Conservation (phyloP, 2,797 vertebrate genomes). For the Thunnus albacares region DNA sequence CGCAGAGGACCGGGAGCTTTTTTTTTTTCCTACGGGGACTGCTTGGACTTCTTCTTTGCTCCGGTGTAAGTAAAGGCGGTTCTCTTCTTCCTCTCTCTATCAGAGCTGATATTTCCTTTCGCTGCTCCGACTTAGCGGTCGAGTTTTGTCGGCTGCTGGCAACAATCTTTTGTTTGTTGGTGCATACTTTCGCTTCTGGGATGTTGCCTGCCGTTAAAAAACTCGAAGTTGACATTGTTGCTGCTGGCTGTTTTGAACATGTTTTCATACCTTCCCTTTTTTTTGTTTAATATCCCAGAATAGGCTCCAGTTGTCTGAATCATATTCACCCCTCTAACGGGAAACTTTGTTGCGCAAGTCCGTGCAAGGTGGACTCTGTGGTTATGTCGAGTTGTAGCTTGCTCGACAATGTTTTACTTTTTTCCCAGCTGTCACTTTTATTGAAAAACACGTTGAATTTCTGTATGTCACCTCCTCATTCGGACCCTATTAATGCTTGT, state of each 20-base stretch:
- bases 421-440: not conserved
- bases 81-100: no score
- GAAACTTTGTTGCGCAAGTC: constrained; percentile 76
- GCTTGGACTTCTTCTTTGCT: constrained; percentile 44
- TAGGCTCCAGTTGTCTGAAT: rapidly evolving
- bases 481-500: not conserved
- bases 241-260: rapidly evolving
- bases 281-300: not conserved
- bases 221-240: constrained; percentile 25
- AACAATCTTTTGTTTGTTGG: constrained; percentile 15
- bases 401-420: not conserved
- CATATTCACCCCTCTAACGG: constrained; percentile 19
- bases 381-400: not conserved
- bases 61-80: constrained; percentile 42
- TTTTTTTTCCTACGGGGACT: constrained; percentile 40
- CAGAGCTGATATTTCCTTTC: not conserved
- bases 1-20: constrained; percentile 44
- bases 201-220: not conserved
- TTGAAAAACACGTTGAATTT: not conserved
- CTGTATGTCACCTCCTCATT: not conserved
- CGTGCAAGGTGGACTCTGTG: constrained; percentile 61
- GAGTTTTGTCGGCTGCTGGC: constrained; percentile 22
- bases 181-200: not conserved
- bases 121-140: constrained; percentile 21
- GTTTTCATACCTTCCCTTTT: not conserved